Evolutionary conservation across 2,797 vertebrate genomes (phyloP).

Genomic region (Meda fulgida): DNA sequence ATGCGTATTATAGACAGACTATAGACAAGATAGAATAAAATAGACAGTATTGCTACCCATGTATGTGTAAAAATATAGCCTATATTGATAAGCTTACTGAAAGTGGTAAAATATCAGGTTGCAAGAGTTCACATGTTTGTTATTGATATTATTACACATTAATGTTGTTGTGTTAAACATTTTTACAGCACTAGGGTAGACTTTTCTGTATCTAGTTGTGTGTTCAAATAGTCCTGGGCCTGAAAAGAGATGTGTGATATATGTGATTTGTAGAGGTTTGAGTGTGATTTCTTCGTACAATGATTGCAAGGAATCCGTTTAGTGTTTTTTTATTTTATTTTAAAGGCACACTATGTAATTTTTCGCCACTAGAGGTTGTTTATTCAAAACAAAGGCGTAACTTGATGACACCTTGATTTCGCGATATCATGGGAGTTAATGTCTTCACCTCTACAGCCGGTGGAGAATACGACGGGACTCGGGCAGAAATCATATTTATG

Average conservation of each 20-base stretch:
- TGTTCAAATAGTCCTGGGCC: not conserved
- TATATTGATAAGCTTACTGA: not conserved
- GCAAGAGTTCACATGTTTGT: not conserved
- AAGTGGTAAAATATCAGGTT: not conserved
- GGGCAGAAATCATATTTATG: no score
- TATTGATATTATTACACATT: slow-evolving; percentile 1
- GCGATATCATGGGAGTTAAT: no score
- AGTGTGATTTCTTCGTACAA: not conserved
- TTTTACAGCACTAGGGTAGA: not conserved
- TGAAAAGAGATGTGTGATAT: not conserved
- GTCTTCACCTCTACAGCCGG: no score
- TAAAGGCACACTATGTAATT: no score
- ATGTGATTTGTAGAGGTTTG: not conserved
- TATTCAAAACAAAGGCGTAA: no score
- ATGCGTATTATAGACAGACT: not conserved
- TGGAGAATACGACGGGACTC: no score
- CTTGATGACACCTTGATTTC: no score
- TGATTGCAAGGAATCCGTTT: not conserved
- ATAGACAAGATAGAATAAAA: not conserved
- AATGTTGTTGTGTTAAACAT: slow-evolving; percentile 1
- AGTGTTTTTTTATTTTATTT: not conserved
- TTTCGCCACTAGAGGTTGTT: no score
- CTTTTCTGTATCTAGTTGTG: not conserved
- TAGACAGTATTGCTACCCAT: not conserved
- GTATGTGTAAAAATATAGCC: not conserved